Base-by-base conservation (phyloP, 2,113 vertebrate species). In the Mola mola region DNA sequence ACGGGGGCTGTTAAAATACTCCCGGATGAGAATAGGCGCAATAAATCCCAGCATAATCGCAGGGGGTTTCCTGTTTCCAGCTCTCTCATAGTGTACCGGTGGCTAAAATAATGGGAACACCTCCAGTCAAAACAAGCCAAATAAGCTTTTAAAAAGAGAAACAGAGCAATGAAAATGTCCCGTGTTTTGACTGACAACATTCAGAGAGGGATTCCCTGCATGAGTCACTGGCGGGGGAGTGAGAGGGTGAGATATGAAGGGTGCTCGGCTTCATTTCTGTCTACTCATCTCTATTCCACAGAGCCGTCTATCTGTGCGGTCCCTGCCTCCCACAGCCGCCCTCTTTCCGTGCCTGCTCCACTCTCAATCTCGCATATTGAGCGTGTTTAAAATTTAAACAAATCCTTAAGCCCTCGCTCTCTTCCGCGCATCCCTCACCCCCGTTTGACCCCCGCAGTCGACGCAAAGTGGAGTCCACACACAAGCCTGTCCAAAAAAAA, bases 21-120 rank as follows among this genome's bases (percentile, higher is more conserved):
- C 28, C 6, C 72, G 74, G 61, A 17, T 50, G 60, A 61, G 72
- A 74, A 79, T 69, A 56, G 52, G 40, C 41, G 20, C 66, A 42
- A 58, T 82, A 82, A 83, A 79, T 57, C 72, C 36, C 66, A 78
- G 22, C 46, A 72, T 79, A 82, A 81, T 87, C 64, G 5, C 66
- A 11, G 56, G 78, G 55, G 69, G 61, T 61, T 84, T 88, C 75
- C 82, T 72, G 65, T 53, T 71, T 55, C 50, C 67, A 77, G 28
- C 36, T 31, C 55, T 72, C 67, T 66, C 66, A 42, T 80, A 33
- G 47, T 79, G 82, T 60, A 81, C 37, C 43, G 48, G 41, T 12
- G 37, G 34, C 71, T 49, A 11, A 78, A 67, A 41, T 47, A 75
- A 68, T 51, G 59, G 48, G 33, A 79, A 78, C 52, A 53, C 49